Conservation (phyloP, 2,113 vertebrate genomes). For the Otis tarda region DNA sequence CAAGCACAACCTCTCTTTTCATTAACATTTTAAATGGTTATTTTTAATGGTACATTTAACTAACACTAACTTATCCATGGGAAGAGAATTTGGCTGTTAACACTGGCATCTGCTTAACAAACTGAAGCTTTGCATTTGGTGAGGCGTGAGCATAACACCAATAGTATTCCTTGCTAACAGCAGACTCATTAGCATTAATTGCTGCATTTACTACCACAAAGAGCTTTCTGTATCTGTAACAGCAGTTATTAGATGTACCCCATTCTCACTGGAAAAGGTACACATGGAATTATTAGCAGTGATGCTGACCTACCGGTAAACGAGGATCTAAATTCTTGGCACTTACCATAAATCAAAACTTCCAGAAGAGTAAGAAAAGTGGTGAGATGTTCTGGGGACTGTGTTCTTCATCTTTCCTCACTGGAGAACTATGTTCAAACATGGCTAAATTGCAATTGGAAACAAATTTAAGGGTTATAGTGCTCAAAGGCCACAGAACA, state of each 20-base stretch:
- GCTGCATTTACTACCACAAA: constrained; percentile 46
- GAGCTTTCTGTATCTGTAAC: constrained; percentile 41
- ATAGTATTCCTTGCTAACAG: constrained; percentile 57
- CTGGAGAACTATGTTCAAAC: not conserved
- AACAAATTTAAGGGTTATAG: not conserved
- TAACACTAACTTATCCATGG: constrained; percentile 67
- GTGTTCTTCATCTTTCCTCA: not conserved
- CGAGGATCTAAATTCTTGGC: not conserved
- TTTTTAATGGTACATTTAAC: constrained; percentile 79
- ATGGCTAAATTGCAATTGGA: not conserved
- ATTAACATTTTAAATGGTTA: constrained; percentile 70
- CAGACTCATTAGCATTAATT: constrained; percentile 73
- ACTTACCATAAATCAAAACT: not conserved
- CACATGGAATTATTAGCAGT: not conserved
- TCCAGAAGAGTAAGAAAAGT: not conserved
- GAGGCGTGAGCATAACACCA: constrained; percentile 53
- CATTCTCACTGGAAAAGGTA: constrained; percentile 9
- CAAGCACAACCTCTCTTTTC: constrained; percentile 30
- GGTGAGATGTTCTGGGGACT: not conserved
- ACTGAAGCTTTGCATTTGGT: constrained; percentile 56
- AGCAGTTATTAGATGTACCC: constrained; percentile 34
- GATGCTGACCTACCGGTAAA: not conserved
- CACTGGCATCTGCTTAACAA: constrained; percentile 68
- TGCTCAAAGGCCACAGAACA: not conserved
- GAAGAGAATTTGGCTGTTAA: constrained; percentile 71